Base-by-base conservation (phyloP, 2,113 vertebrate species). In the Talpa occidentalis region DNA sequence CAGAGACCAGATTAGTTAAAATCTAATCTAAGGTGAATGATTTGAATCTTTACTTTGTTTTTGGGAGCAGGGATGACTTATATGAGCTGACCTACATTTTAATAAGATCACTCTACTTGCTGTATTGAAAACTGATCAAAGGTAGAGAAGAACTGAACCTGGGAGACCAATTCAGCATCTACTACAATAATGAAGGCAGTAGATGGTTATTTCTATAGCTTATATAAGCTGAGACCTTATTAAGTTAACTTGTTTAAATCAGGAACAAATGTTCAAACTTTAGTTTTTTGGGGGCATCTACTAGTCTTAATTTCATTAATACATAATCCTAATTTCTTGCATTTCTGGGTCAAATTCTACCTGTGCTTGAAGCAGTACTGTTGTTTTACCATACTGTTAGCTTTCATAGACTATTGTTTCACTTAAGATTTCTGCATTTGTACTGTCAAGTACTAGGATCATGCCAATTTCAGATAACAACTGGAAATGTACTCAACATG, bases 391-490 rank as follows among this genome's bases (percentile, higher is more conserved):
- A 67, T 67, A 82, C 10, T 90, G 69, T 21, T n/a, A 84, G 26
- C 40, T 67, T 90, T 64, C 84, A 90, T 42, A 60, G n/a, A 40
- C n/a, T 70, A 83, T 44, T 80, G 19, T 21, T 85, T 88, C 54
- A 90, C 47, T 59, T 69, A 86, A 1, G 14, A 76, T 60, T 90
- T 95, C 35, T 90, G 76, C 59, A 90, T 30, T 62, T 93, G 59
- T 44, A 81, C 37, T 59, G 47, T 76, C 60, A 86, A 93, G 52
- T 56, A 76, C 52, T 21, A 81, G 67, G 17, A 76, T 76, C 67
- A 86, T n/a, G 35, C 49, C 40, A 52, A 19, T 35, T 30, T 90
- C 24, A 32, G 10, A 90, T 49, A 93, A 42, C 40, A 54, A 81
- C 16, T 72, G 15, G 11, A 10, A 44, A 56, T 10, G 52, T 32